Evolutionary conservation across 2,888 invertebrate species (phyloP), one percentile per base, ranked within the genome.

Genomic region (Archips xylosteana): DNA sequence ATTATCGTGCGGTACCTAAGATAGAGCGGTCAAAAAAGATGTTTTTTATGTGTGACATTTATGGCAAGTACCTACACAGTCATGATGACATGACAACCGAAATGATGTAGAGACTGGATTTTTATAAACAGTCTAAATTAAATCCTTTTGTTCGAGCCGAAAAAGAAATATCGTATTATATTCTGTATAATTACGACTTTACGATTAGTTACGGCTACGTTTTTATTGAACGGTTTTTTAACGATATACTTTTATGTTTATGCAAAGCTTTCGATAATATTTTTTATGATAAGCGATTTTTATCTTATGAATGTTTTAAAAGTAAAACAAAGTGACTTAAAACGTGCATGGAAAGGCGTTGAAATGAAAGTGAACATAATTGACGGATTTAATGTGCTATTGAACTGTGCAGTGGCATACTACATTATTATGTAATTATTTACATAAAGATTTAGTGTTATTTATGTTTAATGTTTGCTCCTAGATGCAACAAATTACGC

Each of bases 311-410:
- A 49, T 62, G 45, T 67, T 66, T n/a, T 13, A 45, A 36, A 74
- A 75, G 54, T 67, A 51, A 73, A 67, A 74, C 65, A 51, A 42
- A 15, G 36, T 49, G 42, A n/a, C 61, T 62, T 65, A 32, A 70
- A 74, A 63, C 68, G 10, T 39, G 47, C 47, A 57, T 65, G 45
- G 79, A 81, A 79, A 79, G 79, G 75, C 13, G 68, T 63, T 73
- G 74, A 78, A 79, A 81, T 66, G 82, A 83, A 83, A 83, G 82
- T 80, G 77, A 75, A 36, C 49, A 59, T 64, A 78, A 78, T 77
- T 76, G 70, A 75, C 75, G 72, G 71, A 80, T 77, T 45, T 5
- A 78, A 76, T 73, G 57, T 12, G 67, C 12, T 42, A 64, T 60
- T 66, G 72, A 70, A 72, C 62, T 47, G 47, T 9, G 65, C 70